phyloP scores from a whole-genome alignment of 2,888 invertebrate genomes.

The Oligia strigilis region DNA sequence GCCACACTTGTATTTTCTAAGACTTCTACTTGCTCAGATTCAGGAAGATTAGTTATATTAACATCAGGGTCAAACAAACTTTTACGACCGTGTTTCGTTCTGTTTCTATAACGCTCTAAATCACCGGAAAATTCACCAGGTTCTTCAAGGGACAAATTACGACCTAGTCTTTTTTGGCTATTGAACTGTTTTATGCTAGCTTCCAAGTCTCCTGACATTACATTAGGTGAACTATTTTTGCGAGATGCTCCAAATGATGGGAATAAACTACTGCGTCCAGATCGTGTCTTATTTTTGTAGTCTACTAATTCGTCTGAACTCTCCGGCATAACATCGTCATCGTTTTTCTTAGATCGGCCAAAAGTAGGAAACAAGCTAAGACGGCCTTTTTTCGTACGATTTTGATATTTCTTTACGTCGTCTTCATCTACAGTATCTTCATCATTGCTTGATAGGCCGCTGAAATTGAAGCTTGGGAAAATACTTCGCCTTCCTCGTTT shows the following conservation, averaged over 20 bases:
- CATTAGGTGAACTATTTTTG: slow-evolving; percentile 79
- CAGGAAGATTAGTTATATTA: slow-evolving; percentile 81
- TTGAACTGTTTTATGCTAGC: slow-evolving; percentile 85
- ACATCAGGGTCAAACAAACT: slow-evolving; percentile 88
- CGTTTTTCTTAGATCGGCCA: slow-evolving; percentile 81
- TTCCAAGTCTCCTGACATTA: slow-evolving; percentile 80
- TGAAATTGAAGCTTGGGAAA: slow-evolving; percentile 85
- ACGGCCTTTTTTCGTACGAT: slow-evolving; percentile 84
- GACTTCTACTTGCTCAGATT: slow-evolving; percentile 90
- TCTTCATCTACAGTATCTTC: slow-evolving; percentile 85
- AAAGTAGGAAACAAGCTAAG: slow-evolving; percentile 86
- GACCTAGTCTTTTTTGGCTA: slow-evolving; percentile 78
- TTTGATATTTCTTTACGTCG: slow-evolving; percentile 85
- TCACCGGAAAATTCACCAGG: slow-evolving; percentile 79
- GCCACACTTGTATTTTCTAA: slow-evolving; percentile 96
- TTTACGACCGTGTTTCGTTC: slow-evolving; percentile 83
- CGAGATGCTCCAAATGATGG: slow-evolving; percentile 86
- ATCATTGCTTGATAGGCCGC: slow-evolving; percentile 79
- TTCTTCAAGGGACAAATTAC: slow-evolving; percentile 78
- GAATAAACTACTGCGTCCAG: slow-evolving; percentile 83
- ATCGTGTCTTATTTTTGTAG: slow-evolving; percentile 85
- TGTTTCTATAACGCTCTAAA: slow-evolving; percentile 83
- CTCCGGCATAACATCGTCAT: slow-evolving; percentile 85
- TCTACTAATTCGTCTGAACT: slow-evolving; percentile 86
- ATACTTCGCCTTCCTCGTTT: slow-evolving; percentile 84